Base-by-base conservation (phyloP, 1,140 invertebrate genomes). In the Brachystomella parvula region DNA sequence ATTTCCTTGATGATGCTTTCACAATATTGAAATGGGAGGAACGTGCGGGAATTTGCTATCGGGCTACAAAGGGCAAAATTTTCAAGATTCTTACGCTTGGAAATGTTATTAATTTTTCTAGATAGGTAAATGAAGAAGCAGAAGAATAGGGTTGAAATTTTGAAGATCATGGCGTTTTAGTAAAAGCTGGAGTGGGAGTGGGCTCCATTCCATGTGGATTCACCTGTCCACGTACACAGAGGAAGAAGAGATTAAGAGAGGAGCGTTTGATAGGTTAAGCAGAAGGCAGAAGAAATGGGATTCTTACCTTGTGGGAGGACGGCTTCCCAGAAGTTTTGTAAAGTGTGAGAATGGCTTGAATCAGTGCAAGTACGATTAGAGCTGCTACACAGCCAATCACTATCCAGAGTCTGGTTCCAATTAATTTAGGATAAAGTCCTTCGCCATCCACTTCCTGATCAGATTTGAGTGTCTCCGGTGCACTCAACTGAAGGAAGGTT, bases 261-360 rank as follows among this genome's bases (percentile, higher is more conserved):
- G n/a, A n/a, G n/a, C n/a, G n/a, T n/a, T n/a, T n/a, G n/a, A n/a
- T n/a, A n/a, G n/a, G n/a, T n/a, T n/a, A n/a, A n/a, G n/a, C n/a
- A n/a, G n/a, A n/a, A n/a, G n/a, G n/a, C n/a, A n/a, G n/a, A n/a
- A n/a, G n/a, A n/a, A n/a, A n/a, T n/a, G n/a, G n/a, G n/a, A n/a
- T n/a, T n/a, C 60, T 71, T 81, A 84, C 83, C 82, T 87, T 88
- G 60, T 77, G 76, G 53, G 82, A 81, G 15, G 81, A 79, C 29
- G 82, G 80, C 69, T 83, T 84, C 64, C 80, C 81, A 1, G 83
- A 83, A 0, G 84, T 83, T 73, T 84, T 85, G 76, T 88, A 88
- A 65, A 94, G 83, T 1, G 90, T 94, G 75, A 90, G 91, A 47
- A 81, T 84, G 2, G 90, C 90, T 79, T 94, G 92, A 24, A 94